Percentiles rank a stretch among this genome's conserved stretches.
phyloP scores from a whole-genome alignment of 2,797 vertebrate genomes.

The Acanthurus leucopareius region DNA sequence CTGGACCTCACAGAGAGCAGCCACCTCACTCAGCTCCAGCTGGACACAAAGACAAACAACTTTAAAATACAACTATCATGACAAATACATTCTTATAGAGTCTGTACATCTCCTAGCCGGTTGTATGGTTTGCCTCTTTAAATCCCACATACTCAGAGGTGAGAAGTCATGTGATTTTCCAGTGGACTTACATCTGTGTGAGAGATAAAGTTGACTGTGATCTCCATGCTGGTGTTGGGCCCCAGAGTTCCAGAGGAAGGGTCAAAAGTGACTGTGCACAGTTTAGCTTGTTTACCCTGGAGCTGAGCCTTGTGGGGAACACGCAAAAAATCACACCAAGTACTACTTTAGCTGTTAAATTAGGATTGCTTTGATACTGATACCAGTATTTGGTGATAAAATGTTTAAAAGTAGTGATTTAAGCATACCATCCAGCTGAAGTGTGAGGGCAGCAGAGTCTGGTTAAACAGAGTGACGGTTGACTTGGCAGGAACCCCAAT shows the following conservation, averaged over 20 bases:
- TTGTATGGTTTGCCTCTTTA: neutral
- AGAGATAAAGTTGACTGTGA: conserved; percentile 85
- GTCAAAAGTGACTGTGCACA: conserved; percentile 80
- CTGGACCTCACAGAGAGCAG: conserved; percentile 88
- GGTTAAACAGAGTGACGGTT: conserved; percentile 87
- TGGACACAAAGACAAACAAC: conserved; percentile 63
- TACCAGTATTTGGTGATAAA: neutral
- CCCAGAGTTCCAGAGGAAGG: conserved; percentile 86
- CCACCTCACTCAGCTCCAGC: conserved; percentile 86
- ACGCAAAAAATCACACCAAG: neutral
- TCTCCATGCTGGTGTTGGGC: conserved; percentile 86
- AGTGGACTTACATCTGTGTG: conserved; percentile 80
- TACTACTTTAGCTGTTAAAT: neutral
- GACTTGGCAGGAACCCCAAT: conserved; percentile 83
- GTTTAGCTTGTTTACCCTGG: conserved; percentile 84
- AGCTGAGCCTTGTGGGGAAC: conserved; percentile 73
- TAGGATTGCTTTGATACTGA: too few species aligned
- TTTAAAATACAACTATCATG: neutral
- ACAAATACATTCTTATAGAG: neutral
- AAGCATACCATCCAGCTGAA: conserved; percentile 88
- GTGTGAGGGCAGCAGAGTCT: conserved; percentile 87
- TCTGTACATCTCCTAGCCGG: neutral
- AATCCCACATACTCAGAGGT: neutral
- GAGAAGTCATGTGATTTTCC: neutral
- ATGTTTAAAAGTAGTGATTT: neutral